A percentile compares a stretch with the other conserved stretches of the same genome.
These are phyloP conservation scores for Gasterosteus nipponicus DNA, from an alignment of 2,113 vertebrate genomes.

Conservation along the genomic window DNA sequence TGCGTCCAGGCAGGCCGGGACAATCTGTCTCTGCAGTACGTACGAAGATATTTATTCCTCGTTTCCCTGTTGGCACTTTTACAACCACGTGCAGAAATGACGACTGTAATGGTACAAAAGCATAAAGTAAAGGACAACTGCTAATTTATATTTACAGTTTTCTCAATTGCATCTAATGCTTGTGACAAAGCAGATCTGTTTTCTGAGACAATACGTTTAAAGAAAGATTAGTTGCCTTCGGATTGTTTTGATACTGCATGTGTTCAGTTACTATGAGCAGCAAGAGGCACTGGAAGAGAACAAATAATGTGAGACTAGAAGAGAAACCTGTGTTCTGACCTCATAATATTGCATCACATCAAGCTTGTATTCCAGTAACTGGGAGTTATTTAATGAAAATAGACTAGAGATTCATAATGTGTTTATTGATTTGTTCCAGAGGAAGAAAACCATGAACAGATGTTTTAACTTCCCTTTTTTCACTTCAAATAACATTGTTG, in stretches of 20 bases:
- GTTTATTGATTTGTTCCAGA: constrained; percentile 6
- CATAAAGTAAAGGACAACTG: neutral
- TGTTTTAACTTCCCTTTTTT: neutral
- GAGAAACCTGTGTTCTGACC: constrained; percentile 15
- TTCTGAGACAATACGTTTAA: neutral
- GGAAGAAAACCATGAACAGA: constrained; percentile 10
- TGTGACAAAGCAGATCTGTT: neutral
- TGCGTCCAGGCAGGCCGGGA: constrained; percentile 69
- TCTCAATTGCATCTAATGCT: neutral
- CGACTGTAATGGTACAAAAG: constrained; percentile 26
- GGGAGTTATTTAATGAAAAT: constrained; percentile 5
- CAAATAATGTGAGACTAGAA: constrained; percentile 7
- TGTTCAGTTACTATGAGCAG: neutral
- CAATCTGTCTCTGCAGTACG: constrained; percentile 45
- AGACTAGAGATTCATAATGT: neutral
- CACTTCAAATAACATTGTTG: neutral
- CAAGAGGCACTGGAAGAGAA: neutral
- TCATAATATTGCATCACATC: neutral
- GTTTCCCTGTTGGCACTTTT: constrained; percentile 40
- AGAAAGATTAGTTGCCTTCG: neutral
- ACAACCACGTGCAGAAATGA: constrained; percentile 14
- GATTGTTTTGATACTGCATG: neutral
- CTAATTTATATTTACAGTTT: neutral
- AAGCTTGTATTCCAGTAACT: constrained; percentile 7
- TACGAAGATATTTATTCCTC: constrained; percentile 34